Evolutionary conservation across 2,888 invertebrate genomes (phyloP), one percentile per base, ranked within the genome.

Genomic region (Aradus depressus): DNA sequence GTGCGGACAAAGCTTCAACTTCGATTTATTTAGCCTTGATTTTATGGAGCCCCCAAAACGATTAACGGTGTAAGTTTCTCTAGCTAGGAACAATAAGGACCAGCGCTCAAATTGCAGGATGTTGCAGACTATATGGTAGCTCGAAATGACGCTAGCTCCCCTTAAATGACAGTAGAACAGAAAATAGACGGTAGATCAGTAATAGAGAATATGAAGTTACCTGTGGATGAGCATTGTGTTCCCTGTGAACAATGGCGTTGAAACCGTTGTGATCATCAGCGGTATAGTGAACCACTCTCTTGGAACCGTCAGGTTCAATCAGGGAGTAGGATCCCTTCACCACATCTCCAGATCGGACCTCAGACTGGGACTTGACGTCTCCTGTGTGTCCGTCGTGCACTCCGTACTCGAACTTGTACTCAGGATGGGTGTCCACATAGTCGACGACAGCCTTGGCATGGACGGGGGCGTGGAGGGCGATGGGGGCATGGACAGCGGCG

Each of bases 201-300:
- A n/a, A n/a, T n/a, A n/a, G n/a, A n/a, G n/a, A n/a, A n/a, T n/a
- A n/a, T n/a, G n/a, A n/a, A n/a, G n/a, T n/a, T n/a, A n/a, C n/a
- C n/a, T n/a, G 23, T n/a, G 51, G 51, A 37, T 51, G 51, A n/a
- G 38, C 37, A 23, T 51, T 51, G 38, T 32, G 51, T 37, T 51
- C 51, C 38, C 51, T 51, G 51, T 51, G 51, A 6, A 51, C 51
- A 21, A 51, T 38, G 22, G 51, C 51, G 44, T 51, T 51, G 51
- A 51, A 51, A 38, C 51, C 51, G 26, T 51, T 51, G 37, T 51
- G 43, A 32, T 44, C 37, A 38, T 51, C 51, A 25, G 51, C 51
- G 37, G 51, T 51, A 31, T 51, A 51, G 19, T 51, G 44, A 3
- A 51, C 51, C 8, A 43, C 21, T 38, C 51, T 51, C 44, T 44